Conservation (phyloP, 2,113 vertebrate genomes). For the Sinocyclocheilus anophthalmus region DNA sequence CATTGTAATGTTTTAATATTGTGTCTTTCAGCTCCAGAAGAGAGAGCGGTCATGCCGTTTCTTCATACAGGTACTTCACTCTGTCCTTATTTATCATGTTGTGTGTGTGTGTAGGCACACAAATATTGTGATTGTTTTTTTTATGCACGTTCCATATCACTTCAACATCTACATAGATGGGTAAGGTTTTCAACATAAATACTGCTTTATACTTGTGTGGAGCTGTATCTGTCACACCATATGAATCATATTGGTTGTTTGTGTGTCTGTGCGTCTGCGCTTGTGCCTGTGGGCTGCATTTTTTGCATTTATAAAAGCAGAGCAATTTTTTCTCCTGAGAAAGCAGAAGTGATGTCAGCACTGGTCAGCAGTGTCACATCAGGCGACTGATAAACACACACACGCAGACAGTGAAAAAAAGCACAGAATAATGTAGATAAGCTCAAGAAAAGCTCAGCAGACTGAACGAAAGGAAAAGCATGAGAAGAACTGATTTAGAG, state of each 20-base stretch:
- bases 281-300: slow-evolving; percentile 33
- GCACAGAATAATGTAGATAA: slow-evolving; percentile 33
- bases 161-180: slow-evolving; percentile 17
- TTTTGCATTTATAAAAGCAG: slow-evolving; percentile 49
- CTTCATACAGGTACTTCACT: slow-evolving; percentile 54
- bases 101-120: background rate
- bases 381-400: slow-evolving; percentile 49
- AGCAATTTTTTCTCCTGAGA: slow-evolving; percentile 53
- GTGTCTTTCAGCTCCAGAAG: slow-evolving; percentile 59
- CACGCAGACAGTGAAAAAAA: slow-evolving; percentile 23
- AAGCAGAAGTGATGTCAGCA: slow-evolving; percentile 55
- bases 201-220: background rate
- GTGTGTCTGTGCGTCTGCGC: slow-evolving; percentile 1
- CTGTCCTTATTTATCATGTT: background rate
- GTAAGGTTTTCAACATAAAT: slow-evolving; percentile 7
- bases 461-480: slow-evolving; percentile 46
- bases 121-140: background rate
- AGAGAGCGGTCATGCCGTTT: slow-evolving; percentile 54
- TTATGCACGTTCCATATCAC: background rate
- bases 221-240: slow-evolving; percentile 7
- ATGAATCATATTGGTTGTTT: slow-evolving; percentile 39
- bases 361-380: slow-evolving; percentile 56
- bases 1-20: background rate
- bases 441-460: slow-evolving; percentile 47
- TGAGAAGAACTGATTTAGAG: slow-evolving; percentile 33